Percentiles rank a stretch among this genome's conserved stretches.
These are phyloP conservation scores for Actinernus sp. DNA, from an alignment of 92 coral and sea anemone species.

Conservation along the genomic window DNA sequence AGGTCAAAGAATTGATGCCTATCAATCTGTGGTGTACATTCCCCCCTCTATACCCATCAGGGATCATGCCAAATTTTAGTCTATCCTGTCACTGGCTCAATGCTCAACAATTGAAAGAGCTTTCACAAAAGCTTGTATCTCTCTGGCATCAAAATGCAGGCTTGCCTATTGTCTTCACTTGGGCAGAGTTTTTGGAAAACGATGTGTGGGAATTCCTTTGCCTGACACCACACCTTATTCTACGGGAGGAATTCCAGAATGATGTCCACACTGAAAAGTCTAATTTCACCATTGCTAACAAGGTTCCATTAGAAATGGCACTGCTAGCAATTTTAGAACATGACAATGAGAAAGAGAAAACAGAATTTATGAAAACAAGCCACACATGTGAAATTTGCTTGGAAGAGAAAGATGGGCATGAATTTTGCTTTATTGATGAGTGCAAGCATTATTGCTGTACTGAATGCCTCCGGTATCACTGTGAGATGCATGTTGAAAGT, in stretches of 20 bases:
- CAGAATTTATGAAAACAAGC: slow-evolving; percentile 56
- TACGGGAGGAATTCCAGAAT: slow-evolving; percentile 47
- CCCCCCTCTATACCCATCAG: slow-evolving; percentile 76
- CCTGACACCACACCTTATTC: slow-evolving; percentile 50
- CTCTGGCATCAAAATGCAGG: slow-evolving; percentile 70
- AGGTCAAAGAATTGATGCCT: slow-evolving; percentile 76
- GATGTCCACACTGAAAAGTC: neutral
- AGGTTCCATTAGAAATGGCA: slow-evolving; percentile 57
- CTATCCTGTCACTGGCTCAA: slow-evolving; percentile 90
- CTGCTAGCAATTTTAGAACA: slow-evolving; percentile 76
- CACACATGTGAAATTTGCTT: slow-evolving; percentile 91
- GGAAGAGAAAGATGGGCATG: slow-evolving; percentile 79
- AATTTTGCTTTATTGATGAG: slow-evolving; percentile 81
- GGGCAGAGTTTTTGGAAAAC: slow-evolving; percentile 95
- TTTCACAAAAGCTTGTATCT: slow-evolving; percentile 49
- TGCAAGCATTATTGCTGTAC: slow-evolving; percentile 87
- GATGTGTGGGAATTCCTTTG: slow-evolving; percentile 64
- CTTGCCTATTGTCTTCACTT: slow-evolving; percentile 76
- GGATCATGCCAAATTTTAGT: slow-evolving; percentile 66
- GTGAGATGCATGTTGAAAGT: slow-evolving; percentile 78
- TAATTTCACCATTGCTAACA: neutral
- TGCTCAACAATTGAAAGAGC: slow-evolving; percentile 46
- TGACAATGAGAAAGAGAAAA: slow-evolving; percentile 75
- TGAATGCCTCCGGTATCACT: slow-evolving; percentile 81
- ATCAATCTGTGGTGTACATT: slow-evolving; percentile 76